These are phyloP conservation scores for Phoebastria nigripes DNA, from an alignment of 2,797 vertebrate genomes.

Conservation along the genomic window DNA sequence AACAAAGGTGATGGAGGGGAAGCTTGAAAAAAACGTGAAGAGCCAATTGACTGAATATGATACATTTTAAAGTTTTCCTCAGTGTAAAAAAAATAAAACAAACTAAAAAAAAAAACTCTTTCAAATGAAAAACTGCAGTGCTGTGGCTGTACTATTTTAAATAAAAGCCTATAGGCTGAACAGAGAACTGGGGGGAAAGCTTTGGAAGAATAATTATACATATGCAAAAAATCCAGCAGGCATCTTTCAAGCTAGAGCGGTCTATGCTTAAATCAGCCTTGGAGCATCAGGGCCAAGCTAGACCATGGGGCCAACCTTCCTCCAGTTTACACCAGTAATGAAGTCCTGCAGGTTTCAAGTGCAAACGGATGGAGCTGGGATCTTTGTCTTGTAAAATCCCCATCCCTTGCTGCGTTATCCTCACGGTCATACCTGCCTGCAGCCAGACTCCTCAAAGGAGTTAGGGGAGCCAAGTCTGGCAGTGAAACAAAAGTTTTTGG, in stretches of 20 bases:
- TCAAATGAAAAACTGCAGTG: neutral
- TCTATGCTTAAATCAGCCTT: neutral
- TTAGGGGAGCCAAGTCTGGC: neutral
- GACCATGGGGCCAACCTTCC: neutral
- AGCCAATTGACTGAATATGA: neutral
- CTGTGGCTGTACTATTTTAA: neutral
- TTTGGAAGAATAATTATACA: neutral
- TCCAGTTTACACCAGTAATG: neutral
- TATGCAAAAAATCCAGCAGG: neutral
- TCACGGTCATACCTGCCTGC: neutral
- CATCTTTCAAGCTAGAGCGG: neutral
- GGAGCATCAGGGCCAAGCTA: neutral
- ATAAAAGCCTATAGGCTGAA: conserved; percentile 7
- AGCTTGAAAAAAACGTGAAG: neutral
- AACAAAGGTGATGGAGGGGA: conserved; percentile 40
- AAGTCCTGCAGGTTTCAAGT: neutral
- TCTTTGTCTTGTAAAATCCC: neutral
- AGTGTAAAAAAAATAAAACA: neutral
- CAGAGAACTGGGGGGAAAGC: neutral
- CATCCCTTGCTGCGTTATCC: neutral
- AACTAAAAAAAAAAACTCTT: neutral
- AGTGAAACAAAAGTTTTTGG: neutral
- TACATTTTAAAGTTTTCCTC: conserved; percentile 8
- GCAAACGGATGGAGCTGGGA: neutral
- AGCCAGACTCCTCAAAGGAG: neutral